Conservation (phyloP, 1,140 invertebrate genomes). For the Ylistrum balloti region DNA sequence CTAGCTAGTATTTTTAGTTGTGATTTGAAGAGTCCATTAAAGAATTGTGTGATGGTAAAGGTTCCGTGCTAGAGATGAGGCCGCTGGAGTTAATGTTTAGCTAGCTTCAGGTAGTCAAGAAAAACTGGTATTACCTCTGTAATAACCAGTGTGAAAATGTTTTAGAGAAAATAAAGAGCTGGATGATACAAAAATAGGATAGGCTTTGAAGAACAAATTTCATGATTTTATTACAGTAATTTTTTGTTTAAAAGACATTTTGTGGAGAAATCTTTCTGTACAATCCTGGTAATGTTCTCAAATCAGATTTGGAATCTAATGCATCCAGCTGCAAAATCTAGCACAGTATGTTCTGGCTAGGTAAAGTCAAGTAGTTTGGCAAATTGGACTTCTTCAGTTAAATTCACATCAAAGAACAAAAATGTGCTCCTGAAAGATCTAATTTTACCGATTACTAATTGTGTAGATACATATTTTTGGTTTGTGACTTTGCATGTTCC, state of each 20-base stretch:
- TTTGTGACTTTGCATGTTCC: too few species aligned
- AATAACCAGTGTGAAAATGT: not conserved
- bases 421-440: not conserved
- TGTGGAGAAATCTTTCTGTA: not conserved
- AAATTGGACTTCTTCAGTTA: conserved; percentile 16
- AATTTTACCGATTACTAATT: not conserved
- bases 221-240: not conserved
- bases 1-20: not conserved
- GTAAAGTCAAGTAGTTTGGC: not conserved
- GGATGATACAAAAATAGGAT: not conserved
- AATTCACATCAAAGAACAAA: conserved; percentile 10
- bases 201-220: conserved; percentile 20
- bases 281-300: not conserved
- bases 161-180: not conserved
- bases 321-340: conserved; percentile 1
- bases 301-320: not conserved
- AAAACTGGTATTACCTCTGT: not conserved
- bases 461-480: not conserved
- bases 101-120: not conserved
- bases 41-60: not conserved
- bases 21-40: conserved; percentile 18
- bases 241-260: conserved; percentile 9
- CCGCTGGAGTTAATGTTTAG: not conserved
- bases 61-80: not conserved
- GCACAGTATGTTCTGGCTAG: not conserved